Conservation (phyloP, 2,797 vertebrate species). For the Sebastes ruberrimus region DNA sequence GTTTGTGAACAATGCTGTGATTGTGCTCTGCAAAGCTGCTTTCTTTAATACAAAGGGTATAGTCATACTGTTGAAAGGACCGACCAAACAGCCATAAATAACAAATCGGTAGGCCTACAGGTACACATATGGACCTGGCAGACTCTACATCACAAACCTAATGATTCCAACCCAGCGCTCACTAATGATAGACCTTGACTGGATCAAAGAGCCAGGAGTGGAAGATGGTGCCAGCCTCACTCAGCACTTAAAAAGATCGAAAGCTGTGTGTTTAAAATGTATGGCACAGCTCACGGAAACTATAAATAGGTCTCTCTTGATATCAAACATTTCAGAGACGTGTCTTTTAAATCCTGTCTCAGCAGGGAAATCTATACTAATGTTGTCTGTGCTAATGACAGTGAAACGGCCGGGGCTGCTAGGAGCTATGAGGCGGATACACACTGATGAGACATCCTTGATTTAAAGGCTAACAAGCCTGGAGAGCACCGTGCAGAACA, state of each 20-base stretch:
- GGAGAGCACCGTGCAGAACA: neutral
- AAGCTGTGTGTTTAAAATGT: constrained; percentile 46
- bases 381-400: constrained; percentile 38
- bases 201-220: constrained; percentile 31
- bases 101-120: neutral
- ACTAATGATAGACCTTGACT: constrained; percentile 13
- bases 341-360: constrained; percentile 41
- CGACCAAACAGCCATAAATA: neutral
- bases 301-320: constrained; percentile 38
- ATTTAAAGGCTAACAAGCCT: constrained; percentile 26
- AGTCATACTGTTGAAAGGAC: neutral
- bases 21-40: neutral
- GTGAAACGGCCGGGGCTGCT: constrained; percentile 20
- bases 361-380: constrained; percentile 43
- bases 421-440: neutral
- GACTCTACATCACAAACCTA: neutral
- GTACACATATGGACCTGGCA: neutral
- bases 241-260: constrained; percentile 21
- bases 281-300: constrained; percentile 4
- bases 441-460: constrained; percentile 17
- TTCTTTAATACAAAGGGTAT: neutral
- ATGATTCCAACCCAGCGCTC: constrained; percentile 2
- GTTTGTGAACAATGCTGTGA: neutral
- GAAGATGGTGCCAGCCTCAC: constrained; percentile 10
- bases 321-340: constrained; percentile 28